Conservation (phyloP, 2,888 invertebrate species). For the Hypsopygia costalis region DNA sequence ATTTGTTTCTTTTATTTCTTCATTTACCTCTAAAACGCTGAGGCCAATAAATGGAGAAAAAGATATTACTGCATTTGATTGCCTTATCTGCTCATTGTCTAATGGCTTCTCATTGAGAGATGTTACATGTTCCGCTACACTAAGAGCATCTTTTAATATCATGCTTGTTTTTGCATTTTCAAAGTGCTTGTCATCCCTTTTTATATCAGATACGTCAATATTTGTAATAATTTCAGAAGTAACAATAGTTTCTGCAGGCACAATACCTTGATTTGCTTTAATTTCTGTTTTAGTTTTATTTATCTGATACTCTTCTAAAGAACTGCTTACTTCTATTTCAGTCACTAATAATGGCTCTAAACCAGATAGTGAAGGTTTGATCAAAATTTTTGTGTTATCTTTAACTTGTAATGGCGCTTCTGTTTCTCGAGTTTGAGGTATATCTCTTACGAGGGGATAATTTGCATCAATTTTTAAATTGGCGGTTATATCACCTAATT, state of each 20-base stretch:
- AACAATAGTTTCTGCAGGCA: constrained; percentile 64
- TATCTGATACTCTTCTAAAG: constrained; percentile 39
- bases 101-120: constrained; percentile 82
- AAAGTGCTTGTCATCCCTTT: constrained; percentile 43
- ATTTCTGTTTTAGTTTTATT: constrained; percentile 27
- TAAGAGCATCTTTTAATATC: constrained; percentile 83
- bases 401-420: constrained; percentile 48
- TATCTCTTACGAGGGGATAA: constrained; percentile 68
- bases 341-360: constrained; percentile 56
- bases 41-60: constrained; percentile 83
- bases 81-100: constrained; percentile 63
- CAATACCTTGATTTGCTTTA: constrained; percentile 41
- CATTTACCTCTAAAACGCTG: constrained; percentile 83
- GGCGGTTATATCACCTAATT: constrained; percentile 51
- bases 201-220: constrained; percentile 65
- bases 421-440: constrained; percentile 53
- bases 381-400: constrained; percentile 33
- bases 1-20: constrained; percentile 81
- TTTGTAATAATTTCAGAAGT: constrained; percentile 79
- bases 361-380: constrained; percentile 51
- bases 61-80: constrained; percentile 76
- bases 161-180: constrained; percentile 80
- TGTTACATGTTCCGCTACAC: constrained; percentile 81
- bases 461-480: constrained; percentile 73
- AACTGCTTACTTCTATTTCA: constrained; percentile 49